These are phyloP conservation scores for Phrynocephalus versicolor DNA, from an alignment of 2,113 vertebrate genomes.

Conservation along the genomic window DNA sequence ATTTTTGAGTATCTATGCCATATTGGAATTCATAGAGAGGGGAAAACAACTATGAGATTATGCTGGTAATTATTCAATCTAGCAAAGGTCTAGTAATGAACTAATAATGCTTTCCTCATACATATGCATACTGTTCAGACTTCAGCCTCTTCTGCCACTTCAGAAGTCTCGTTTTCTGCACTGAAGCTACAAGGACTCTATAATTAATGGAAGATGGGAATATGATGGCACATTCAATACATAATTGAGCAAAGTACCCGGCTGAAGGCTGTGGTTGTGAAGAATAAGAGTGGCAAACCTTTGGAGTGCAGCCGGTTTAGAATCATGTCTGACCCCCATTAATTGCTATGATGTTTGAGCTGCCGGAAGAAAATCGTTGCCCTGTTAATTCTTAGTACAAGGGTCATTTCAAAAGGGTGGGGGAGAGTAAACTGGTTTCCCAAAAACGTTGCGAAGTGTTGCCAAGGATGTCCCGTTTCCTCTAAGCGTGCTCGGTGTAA, in stretches of 20 bases:
- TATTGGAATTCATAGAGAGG: neutral
- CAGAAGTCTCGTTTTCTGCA: neutral
- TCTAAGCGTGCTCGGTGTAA: neutral
- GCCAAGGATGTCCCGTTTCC: neutral
- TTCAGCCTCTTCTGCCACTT: neutral
- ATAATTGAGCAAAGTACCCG: neutral
- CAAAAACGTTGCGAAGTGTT: neutral
- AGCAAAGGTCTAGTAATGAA: neutral
- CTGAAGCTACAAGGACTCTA: neutral
- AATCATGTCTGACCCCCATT: neutral
- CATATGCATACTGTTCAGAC: neutral
- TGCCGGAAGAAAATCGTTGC: conserved; percentile 28
- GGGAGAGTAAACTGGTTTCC: neutral
- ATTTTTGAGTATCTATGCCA: neutral
- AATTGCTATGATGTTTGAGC: conserved; percentile 26
- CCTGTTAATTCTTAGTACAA: neutral
- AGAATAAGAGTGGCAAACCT: conserved; percentile 4
- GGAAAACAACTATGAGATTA: neutral
- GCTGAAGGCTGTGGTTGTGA: neutral
- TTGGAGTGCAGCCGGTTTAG: conserved; percentile 15
- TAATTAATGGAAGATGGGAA: neutral
- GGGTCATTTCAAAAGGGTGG: neutral
- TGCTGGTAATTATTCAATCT: neutral
- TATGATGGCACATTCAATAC: neutral
- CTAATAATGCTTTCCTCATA: neutral